A percentile compares a stretch with the other conserved stretches of the same genome.
These are phyloP conservation scores for Nebria ingens DNA, from an alignment of 1,140 invertebrate genomes.

Conservation along the genomic window DNA sequence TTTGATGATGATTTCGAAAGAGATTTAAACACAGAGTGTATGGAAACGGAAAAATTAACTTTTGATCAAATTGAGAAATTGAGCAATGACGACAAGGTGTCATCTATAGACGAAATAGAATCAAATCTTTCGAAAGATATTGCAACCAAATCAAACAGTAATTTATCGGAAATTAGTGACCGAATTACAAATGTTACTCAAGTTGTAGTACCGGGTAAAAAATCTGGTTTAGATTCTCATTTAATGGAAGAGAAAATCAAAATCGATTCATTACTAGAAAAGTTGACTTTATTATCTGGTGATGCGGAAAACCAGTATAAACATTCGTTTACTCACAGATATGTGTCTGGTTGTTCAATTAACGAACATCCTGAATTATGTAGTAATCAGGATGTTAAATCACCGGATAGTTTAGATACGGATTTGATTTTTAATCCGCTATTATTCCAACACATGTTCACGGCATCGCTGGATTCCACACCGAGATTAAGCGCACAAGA, in stretches of 20 bases:
- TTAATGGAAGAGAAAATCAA: constrained; percentile 23
- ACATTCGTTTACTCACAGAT: constrained; percentile 18
- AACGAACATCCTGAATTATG: constrained; percentile 4
- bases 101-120: background rate
- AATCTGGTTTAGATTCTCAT: constrained; percentile 17
- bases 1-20: constrained; percentile 43
- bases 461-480: background rate
- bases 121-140: background rate
- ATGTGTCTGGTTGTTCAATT: constrained; percentile 27
- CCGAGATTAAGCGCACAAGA: background rate
- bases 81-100: background rate
- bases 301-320: constrained; percentile 12
- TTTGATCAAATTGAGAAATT: background rate
- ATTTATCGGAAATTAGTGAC: background rate
- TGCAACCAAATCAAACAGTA: background rate
- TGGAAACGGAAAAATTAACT: constrained; percentile 20
- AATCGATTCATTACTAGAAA: constrained; percentile 28
- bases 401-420: constrained; percentile 13
- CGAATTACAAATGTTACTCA: background rate
- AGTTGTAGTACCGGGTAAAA: background rate
- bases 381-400: background rate
- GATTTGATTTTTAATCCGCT: constrained; percentile 19
- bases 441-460: constrained; percentile 17
- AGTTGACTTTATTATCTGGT: constrained; percentile 23
- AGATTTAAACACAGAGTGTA: constrained; percentile 36